Base-by-base conservation (phyloP, 2,888 invertebrate genomes). In the Nemurella pictetii region DNA sequence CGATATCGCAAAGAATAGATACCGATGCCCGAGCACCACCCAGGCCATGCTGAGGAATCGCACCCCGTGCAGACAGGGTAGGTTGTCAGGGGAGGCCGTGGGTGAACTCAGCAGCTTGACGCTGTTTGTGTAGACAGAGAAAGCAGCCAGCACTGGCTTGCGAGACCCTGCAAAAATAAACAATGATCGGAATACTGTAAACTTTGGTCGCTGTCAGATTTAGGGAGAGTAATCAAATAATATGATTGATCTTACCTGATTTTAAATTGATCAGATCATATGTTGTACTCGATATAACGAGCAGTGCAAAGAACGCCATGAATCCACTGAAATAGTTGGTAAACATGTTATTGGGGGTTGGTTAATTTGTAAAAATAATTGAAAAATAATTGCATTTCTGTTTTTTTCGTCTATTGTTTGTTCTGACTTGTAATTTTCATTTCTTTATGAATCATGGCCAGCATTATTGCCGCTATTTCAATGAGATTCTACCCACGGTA, bases 31-130 rank as follows among this genome's bases (percentile, higher is more conserved):
- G 15, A 91, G 85, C 27, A 91, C 88, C 0, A 92, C 91, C 90
- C 91, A 92, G 75, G 89, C 87, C 85, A 91, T 92, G 86, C 91
- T 91, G 29, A 92, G 86, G 86, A 91, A 91, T 55, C 93, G 89
- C 5, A 93, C 89, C 12, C 93, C 93, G 87, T 92, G 91, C 15
- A 93, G 87, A 75, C 89, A 89, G 0, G 89, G 88, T 28, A 92
- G 87, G 26, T 89, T 89, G 1, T 88, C 89, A 1, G 87, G 81
- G 0, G 88, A 86, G 0, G 86, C 73, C n/a, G 85, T n/a, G 12
- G 20, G 2, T 0, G 89, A 90, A 25, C 86, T 88, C 25, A 91
- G 85, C 84, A 91, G 88, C 85, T 90, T 90, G 2, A 86, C 87
- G 0, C 89, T 89, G 87, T 91, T 91, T 5, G 89, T 89, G 84